Percentiles rank a stretch among this genome's conserved stretches.
phyloP scores from a whole-genome alignment of 2,888 invertebrate species.

The Cheilosia variabilis region DNA sequence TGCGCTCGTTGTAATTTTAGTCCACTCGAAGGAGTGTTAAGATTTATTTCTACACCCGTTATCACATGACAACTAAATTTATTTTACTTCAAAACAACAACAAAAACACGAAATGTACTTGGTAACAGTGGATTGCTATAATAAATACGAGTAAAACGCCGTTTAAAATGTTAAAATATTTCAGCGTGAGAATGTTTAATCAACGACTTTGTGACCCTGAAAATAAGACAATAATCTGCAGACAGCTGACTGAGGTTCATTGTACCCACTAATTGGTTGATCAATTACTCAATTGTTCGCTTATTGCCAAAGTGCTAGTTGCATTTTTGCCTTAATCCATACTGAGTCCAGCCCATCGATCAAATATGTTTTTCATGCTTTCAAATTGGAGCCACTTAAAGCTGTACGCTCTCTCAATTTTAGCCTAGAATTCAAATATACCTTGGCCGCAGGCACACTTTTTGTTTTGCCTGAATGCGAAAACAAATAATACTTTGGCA shows the following conservation, averaged over 20 bases:
- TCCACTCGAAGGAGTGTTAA: conserved; percentile 10
- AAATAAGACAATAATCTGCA: not conserved
- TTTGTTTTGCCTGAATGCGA: conserved; percentile 31
- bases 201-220: conserved; percentile 21
- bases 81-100: conserved; percentile 17
- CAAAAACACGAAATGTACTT: no score
- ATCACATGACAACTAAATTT: conserved; percentile 31
- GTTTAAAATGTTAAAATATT: not conserved
- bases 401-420: not conserved
- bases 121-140: no score
- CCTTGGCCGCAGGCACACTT: conserved; percentile 20
- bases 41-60: conserved; percentile 29
- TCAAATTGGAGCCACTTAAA: not conserved
- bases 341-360: conserved; percentile 28
- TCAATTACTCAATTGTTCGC: conserved; percentile 26
- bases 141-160: no score
- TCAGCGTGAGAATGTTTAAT: not conserved
- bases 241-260: conserved; percentile 28
- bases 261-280: conserved; percentile 14
- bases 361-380: conserved; percentile 17
- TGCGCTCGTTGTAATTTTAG: conserved; percentile 31
- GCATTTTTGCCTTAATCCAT: conserved; percentile 23
- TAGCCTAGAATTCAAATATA: not conserved
- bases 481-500: conserved; percentile 38
- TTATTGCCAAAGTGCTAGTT: conserved; percentile 9